Evolutionary conservation across 2,888 invertebrate genomes (phyloP).

Genomic region (Onthophagus sagittarius): DNA sequence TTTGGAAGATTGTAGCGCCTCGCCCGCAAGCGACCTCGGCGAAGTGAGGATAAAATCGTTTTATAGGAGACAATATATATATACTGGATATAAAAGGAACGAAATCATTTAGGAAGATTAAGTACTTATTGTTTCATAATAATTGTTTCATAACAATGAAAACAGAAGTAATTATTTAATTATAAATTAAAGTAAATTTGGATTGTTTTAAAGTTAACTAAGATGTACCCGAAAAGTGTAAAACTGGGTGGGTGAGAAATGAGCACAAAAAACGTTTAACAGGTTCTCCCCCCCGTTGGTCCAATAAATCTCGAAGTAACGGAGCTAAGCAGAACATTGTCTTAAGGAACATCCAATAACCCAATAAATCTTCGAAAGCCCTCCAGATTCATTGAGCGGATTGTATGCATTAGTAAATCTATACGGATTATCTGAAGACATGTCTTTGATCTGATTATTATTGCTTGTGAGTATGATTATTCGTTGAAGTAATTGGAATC

Average conservation of each 20-base stretch:
- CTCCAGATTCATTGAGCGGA: background rate
- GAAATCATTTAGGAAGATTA: too few species aligned
- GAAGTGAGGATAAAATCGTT: too few species aligned
- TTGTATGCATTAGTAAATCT: background rate
- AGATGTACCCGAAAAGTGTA: background rate
- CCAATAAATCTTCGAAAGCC: background rate
- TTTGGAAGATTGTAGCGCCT: too few species aligned
- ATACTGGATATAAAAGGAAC: too few species aligned
- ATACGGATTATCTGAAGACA: background rate
- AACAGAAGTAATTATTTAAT: too few species aligned
- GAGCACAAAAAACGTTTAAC: background rate
- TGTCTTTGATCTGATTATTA: background rate
- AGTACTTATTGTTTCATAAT: too few species aligned
- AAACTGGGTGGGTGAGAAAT: background rate
- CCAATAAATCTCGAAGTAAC: background rate
- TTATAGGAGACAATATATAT: too few species aligned
- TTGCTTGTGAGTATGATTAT: background rate
- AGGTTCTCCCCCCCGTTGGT: background rate
- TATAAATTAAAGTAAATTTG: too few species aligned
- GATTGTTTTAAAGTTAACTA: background rate
- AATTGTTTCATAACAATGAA: too few species aligned
- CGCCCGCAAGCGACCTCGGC: too few species aligned
- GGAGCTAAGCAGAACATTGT: background rate
- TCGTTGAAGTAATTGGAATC: background rate
- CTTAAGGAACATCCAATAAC: background rate